Conservation (phyloP, 2,113 vertebrate genomes). For the Podarcis muralis region DNA sequence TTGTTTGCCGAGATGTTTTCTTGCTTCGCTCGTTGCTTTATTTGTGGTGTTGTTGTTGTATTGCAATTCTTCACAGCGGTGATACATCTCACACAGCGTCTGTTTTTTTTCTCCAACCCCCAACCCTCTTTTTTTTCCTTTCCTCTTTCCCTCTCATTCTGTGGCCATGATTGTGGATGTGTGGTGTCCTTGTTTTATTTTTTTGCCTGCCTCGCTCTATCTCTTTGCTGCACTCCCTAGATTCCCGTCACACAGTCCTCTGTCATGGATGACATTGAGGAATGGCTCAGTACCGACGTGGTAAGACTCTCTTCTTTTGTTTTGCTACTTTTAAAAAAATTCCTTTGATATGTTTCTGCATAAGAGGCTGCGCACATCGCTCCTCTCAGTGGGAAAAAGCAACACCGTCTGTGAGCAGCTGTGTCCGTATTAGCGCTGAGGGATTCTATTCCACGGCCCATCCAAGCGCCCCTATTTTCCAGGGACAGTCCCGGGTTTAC, state of each 20-base stretch:
- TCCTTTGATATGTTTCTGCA: constrained; percentile 55
- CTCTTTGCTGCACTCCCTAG: constrained; percentile 83
- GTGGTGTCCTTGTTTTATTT: constrained; percentile 72
- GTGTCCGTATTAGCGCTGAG: too few species aligned
- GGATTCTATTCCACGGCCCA: too few species aligned
- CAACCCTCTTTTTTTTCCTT: constrained; percentile 47
- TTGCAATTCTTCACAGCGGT: constrained; percentile 55
- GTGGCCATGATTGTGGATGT: constrained; percentile 76
- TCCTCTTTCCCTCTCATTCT: constrained; percentile 71
- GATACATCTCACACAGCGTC: constrained; percentile 73
- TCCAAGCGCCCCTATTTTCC: too few species aligned
- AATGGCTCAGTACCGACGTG: constrained; percentile 98
- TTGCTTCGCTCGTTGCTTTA: constrained; percentile 55
- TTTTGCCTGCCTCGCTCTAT: constrained; percentile 76
- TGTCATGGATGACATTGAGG: constrained; percentile 99
- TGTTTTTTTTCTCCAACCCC: constrained; percentile 69
- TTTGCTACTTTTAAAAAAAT: background rate
- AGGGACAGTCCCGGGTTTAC: too few species aligned
- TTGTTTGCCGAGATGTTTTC: constrained; percentile 59
- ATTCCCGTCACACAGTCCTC: constrained; percentile 91
- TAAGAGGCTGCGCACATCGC: constrained; percentile 10
- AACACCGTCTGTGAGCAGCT: background rate
- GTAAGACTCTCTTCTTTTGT: constrained; percentile 87
- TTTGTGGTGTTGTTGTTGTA: constrained; percentile 62
- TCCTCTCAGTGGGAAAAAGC: background rate